These are phyloP conservation scores for Agrotis ipsilon DNA, from an alignment of 2,888 invertebrate genomes.

Conservation along the genomic window DNA sequence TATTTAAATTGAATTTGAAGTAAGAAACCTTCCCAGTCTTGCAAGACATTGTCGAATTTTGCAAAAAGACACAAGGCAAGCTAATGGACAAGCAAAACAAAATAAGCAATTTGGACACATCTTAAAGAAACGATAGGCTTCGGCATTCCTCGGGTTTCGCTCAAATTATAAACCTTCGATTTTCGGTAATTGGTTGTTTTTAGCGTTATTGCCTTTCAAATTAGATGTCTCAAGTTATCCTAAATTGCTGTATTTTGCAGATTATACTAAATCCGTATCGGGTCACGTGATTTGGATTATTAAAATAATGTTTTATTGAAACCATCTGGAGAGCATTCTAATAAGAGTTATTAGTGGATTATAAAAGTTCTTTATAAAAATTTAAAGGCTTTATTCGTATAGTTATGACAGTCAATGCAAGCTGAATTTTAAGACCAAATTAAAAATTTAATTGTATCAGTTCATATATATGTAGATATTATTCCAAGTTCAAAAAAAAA, in stretches of 20 bases:
- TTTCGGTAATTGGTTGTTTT: constrained; percentile 14
- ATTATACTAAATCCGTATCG: not conserved
- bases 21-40: not conserved
- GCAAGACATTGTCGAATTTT: not conserved
- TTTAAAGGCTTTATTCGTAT: no score
- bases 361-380: constrained; percentile 20
- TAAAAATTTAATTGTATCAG: constrained; percentile 2
- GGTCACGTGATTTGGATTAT: constrained; percentile 3
- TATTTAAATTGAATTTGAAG: no score
- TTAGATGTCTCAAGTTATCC: constrained; percentile 22
- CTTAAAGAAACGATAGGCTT: not conserved
- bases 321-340: constrained; percentile 12
- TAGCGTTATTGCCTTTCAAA: constrained; percentile 7
- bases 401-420: no score
- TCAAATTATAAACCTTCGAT: constrained; percentile 6
- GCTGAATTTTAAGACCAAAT: constrained; percentile 4
- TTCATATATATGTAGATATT: no score
- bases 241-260: constrained; percentile 18
- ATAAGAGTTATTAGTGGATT: constrained; percentile 27
- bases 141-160: not conserved
- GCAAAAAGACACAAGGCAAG: not conserved
- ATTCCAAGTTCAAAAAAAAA: no score
- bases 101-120: not conserved
- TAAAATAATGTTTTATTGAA: constrained; percentile 21
- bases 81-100: not conserved